Percentiles rank a stretch among this genome's conserved stretches.
These are phyloP conservation scores for Aplidium turbinatum DNA, from an alignment of 23 tunicate species.

Conservation along the genomic window DNA sequence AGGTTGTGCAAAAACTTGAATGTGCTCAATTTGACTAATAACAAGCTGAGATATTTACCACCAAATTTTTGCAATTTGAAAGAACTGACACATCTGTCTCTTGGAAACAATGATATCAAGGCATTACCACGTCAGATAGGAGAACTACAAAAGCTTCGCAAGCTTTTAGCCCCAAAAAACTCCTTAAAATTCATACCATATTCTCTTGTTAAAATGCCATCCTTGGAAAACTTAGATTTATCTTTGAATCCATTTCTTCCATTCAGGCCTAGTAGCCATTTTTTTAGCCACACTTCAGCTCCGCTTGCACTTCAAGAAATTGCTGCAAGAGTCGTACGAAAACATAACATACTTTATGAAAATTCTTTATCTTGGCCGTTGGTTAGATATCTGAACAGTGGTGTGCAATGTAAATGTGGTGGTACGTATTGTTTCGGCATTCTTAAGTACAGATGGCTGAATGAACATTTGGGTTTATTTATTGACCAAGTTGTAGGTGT, in stretches of 20 bases:
- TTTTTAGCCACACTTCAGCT: no score
- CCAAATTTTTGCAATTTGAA: conserved; percentile 15
- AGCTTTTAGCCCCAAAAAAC: conserved; percentile 41
- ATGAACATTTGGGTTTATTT: conserved; percentile 5
- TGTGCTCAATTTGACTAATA: conserved; percentile 17
- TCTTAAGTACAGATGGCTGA: neutral
- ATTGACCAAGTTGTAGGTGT: no score
- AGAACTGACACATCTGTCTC: conserved; percentile 42
- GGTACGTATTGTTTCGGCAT: conserved; percentile 28
- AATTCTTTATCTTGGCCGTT: conserved; percentile 22
- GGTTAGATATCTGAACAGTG: conserved; percentile 29
- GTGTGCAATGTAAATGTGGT: conserved; percentile 31
- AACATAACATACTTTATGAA: conserved; percentile 18
- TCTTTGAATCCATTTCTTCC: conserved; percentile 25
- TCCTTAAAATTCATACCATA: conserved; percentile 25
- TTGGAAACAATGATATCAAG: conserved; percentile 39
- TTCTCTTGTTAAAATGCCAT: conserved; percentile 10
- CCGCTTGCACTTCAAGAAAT: conserved; percentile 30
- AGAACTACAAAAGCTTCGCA: conserved; percentile 27
- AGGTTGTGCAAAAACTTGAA: conserved; percentile 11
- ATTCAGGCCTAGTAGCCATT: neutral
- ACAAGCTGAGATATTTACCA: conserved; percentile 43
- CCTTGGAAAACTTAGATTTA: conserved; percentile 31
- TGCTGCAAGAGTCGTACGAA: conserved; percentile 28
- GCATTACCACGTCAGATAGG: conserved; percentile 46